Percentiles rank a stretch among this genome's conserved stretches.
Conservation (phyloP, 1,140 invertebrate species). For the Heliothis subflexa region DNA sequence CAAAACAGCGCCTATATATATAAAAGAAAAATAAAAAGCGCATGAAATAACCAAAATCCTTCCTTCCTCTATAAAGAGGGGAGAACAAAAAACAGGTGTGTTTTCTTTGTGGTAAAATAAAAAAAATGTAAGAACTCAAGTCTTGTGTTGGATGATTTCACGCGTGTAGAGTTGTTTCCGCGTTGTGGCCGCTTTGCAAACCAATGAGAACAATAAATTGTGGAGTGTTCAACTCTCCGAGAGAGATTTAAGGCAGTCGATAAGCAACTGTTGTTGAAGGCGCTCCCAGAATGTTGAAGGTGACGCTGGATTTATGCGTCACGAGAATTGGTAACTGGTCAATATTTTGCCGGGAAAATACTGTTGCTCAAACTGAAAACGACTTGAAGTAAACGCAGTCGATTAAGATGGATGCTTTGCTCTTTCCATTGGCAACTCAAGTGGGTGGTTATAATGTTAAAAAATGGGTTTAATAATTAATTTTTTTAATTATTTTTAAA, state of each 20-base stretch:
- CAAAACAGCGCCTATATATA: conserved; percentile 17
- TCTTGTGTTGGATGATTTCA: conserved; percentile 49
- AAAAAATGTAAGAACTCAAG: conserved; percentile 35
- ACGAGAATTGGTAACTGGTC: conserved; percentile 26
- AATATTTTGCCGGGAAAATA: conserved; percentile 38
- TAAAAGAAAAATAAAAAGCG: conserved; percentile 38
- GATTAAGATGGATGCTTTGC: conserved; percentile 10
- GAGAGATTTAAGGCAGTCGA: conserved; percentile 69
- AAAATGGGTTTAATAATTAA: too few relatives aligned
- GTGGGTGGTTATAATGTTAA: too few relatives aligned
- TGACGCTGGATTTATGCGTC: conserved; percentile 53
- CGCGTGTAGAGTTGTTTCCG: conserved; percentile 45
- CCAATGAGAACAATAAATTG: conserved; percentile 66
- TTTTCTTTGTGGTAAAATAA: conserved; percentile 33
- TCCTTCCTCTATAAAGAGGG: conserved; percentile 28
- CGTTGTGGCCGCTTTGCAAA: conserved; percentile 38
- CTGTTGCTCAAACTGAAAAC: conserved; percentile 12
- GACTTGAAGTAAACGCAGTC: conserved; percentile 25
- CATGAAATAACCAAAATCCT: conserved; percentile 30
- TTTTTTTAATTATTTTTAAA: too few relatives aligned
- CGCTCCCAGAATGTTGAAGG: conserved; percentile 55
- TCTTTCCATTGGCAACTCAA: not conserved
- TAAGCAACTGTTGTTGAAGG: conserved; percentile 60
- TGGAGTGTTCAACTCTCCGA: conserved; percentile 61
- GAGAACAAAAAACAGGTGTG: conserved; percentile 37